These are phyloP conservation scores for Hypselothyrea guttata DNA, from an alignment of 2,888 invertebrate species.

Conservation along the genomic window DNA sequence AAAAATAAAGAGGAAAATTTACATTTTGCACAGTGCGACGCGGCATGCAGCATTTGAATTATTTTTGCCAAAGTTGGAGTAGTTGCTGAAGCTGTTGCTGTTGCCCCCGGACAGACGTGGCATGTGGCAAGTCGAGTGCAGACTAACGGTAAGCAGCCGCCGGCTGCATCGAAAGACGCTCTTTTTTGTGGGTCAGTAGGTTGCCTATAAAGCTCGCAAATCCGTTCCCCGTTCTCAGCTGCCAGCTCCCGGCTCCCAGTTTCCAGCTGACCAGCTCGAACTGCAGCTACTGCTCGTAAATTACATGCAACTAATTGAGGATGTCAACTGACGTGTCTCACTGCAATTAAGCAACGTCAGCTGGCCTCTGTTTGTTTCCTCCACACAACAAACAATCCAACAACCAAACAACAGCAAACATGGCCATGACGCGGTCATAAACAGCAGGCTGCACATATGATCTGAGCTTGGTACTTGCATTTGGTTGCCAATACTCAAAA, in stretches of 20 bases:
- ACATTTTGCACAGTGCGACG: constrained; percentile 41
- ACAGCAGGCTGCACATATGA: constrained; percentile 21
- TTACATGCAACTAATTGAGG: constrained; percentile 68
- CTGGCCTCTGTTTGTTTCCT: constrained; percentile 32
- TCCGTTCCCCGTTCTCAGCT: constrained; percentile 7
- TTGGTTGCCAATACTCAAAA: constrained; percentile 17
- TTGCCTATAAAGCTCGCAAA: constrained; percentile 49
- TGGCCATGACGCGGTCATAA: constrained; percentile 48
- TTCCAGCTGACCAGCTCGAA: constrained; percentile 22
- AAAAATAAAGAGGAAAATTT: constrained; percentile 28
- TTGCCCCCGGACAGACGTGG: constrained; percentile 24
- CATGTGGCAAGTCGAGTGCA: constrained; percentile 52
- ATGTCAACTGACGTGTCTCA: constrained; percentile 66
- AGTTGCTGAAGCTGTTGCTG: constrained; percentile 9
- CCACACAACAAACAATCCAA: constrained; percentile 5
- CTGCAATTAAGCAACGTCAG: constrained; percentile 51
- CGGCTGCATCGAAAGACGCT: constrained; percentile 25
- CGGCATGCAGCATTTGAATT: constrained; percentile 46
- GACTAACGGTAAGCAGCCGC: constrained; percentile 64
- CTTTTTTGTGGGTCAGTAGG: constrained; percentile 70
- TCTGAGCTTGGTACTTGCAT: constrained; percentile 18
- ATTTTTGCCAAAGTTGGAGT: constrained; percentile 35
- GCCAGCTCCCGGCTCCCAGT: background rate
- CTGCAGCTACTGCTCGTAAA: constrained; percentile 48
- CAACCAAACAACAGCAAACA: constrained; percentile 28